phyloP scores from a whole-genome alignment of 2,113 vertebrate species.

The Nycticryphes semicollaris region DNA sequence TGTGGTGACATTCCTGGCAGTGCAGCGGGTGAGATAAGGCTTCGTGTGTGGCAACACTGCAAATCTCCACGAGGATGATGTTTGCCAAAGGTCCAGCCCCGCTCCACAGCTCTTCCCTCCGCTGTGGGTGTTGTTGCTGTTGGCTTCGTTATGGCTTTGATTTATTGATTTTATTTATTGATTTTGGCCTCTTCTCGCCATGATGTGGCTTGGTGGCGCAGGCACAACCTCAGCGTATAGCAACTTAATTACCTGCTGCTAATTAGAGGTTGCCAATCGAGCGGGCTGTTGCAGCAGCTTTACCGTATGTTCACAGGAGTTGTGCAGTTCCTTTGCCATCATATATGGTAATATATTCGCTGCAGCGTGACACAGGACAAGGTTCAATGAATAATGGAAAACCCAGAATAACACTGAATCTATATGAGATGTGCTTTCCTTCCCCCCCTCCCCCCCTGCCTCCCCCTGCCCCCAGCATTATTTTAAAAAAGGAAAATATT shows the following conservation, averaged over 20 bases:
- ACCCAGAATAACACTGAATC: not conserved
- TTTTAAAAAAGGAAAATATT: slow-evolving; percentile 17
- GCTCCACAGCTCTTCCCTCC: rapidly evolving
- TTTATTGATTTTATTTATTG: not conserved
- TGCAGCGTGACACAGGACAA: not conserved
- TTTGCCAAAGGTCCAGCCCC: rapidly evolving
- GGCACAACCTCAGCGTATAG: not conserved
- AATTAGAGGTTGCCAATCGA: not conserved
- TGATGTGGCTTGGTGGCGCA: not conserved
- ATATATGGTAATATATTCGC: not conserved
- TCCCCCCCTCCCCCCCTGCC: no score
- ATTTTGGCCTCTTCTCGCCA: not conserved
- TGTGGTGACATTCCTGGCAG: not conserved
- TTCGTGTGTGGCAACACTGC: not conserved
- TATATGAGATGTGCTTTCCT: not conserved
- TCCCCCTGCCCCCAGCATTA: not conserved
- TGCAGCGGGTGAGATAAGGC: rapidly evolving
- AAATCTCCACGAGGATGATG: rapidly evolving
- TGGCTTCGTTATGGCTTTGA: not conserved
- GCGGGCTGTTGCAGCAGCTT: slow-evolving; percentile 1
- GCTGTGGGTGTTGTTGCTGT: not conserved
- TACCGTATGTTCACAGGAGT: not conserved
- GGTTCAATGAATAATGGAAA: not conserved
- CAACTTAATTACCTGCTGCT: not conserved
- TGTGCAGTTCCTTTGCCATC: slow-evolving; percentile 13